Base-by-base conservation (phyloP, 30 jellyfish, hydroid and myxozoan genomes). In the Hydractinia symbiolongicarpus region DNA sequence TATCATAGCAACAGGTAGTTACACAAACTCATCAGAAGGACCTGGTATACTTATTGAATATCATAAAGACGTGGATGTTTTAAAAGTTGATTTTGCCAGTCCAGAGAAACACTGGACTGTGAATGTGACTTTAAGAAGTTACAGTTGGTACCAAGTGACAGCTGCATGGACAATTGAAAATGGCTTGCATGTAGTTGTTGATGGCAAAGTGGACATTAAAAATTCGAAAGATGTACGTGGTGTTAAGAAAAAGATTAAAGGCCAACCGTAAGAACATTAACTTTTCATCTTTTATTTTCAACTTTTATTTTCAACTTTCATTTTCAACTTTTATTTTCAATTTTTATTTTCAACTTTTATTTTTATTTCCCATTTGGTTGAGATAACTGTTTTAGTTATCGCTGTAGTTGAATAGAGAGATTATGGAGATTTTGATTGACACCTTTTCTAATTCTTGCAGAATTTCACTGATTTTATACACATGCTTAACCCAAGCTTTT, bases 1-100 rank as follows among this genome's bases (percentile, higher is more conserved):
- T 64, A 82, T 91, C n/a, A 50, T 91, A 14, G 66, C 96, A 72
- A 82, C 95, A 55, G 98, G 98, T 8, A 89, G 88, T 15, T 83
- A 51, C 60, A 91, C 98, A n/a, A 91, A 82, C 61, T 82, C 92
- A 1, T 19, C 88, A 53, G 60, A 58, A 40, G 98, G 98, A 0
- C 93, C 96, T 4, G 98, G 98, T 52, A 61, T 91, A 5, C 94
- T 69, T 69, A 82, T 91, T 11, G 77, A 66, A 55, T 81, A 79
- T 52, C 86, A 76, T 10, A 67, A 56, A 11, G 66, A 55, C 58
- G 55, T 81, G 4, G 79, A 72, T 13, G 52, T 60, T 49, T 81
- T 64, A 72, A 51, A 60, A 15, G 91, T 84, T 49, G 77, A 55
- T 10, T 95, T 88, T 56, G 84, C 91, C n/a, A 67, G 84, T 53